Base-by-base conservation (phyloP, 2,113 vertebrate species). In the Camelus dromedarius region DNA sequence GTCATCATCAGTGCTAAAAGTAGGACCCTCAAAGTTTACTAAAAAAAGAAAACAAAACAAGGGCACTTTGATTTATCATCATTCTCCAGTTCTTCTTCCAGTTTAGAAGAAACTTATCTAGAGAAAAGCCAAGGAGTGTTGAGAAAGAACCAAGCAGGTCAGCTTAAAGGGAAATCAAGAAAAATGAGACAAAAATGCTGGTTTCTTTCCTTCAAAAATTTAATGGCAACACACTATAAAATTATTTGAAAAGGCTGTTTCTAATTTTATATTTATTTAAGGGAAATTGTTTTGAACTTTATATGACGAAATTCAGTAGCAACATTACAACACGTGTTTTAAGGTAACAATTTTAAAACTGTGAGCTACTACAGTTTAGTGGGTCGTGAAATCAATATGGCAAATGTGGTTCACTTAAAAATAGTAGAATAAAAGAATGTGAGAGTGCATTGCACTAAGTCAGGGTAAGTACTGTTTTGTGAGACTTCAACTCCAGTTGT, bases 241-340 rank as follows among this genome's bases (percentile, higher is more conserved):
- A 60, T 76, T 58, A 89, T 76, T 91, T 91, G 22, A 60, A 67
- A 81, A 60, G 4, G 3, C 12, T n/a, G 3, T 42, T 93, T 76
- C 81, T 93, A 79, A 94, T 90, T 80, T 90, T 85, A 75, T 94
- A n/a, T n/a, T 81, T 52, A 76, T 60, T 84, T 81, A 22, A 70
- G 1, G 8, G 32, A 81, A 93, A n/a, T 72, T 82, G 32, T 83
- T 72, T 69, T 81, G 8, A 72, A 26, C 19, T 82, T 69, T 58
- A 60, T 88, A 46, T 30, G 85, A 9, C 30, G 28, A 56, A 81
- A 81, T 84, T 91, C 50, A 82, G 19, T 60, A 66, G 19, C 28
- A 95, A 50, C 26, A n/a, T 80, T 77, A 22, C 16, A 60, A 66
- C 2, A 0, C 38, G 6, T 67, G 46, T 8, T 89, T 73, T 72